Evolutionary conservation across 2,888 invertebrate genomes (phyloP), one percentile per base, ranked within the genome.

Genomic region (Dolomedes plantarius): DNA sequence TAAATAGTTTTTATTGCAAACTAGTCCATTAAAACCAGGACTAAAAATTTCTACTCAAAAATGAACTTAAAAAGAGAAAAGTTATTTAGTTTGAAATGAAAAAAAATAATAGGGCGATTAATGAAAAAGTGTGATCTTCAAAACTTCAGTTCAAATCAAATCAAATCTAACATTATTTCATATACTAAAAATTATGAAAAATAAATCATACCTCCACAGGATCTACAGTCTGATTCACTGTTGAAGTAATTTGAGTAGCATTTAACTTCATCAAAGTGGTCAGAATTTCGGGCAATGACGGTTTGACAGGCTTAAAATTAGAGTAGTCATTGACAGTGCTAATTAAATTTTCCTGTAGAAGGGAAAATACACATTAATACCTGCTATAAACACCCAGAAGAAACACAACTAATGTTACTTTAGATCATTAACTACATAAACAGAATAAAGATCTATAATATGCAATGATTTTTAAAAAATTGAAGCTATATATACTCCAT

Each of bases 311-410:
- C 65, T 89, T 87, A 72, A 79, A 62, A 56, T 29, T 83, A 16
- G 89, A 89, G 56, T 85, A 89, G 75, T 89, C 89, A 29, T 83
- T 75, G 9, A 89, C 32, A 9, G 89, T 62, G 19, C 88, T 87
- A 27, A 89, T 88, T 68, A 87, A 82, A 75, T 89, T 89, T 28
- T 89, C 89, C 89, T 89, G 29, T 11, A 83, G 75, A 67, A 65
- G 11, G 19, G 32, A 65, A 65, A 72, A n/a, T n/a, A n/a, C n/a
- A n/a, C n/a, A n/a, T n/a, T n/a, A 9, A 39, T 7, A 62, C 16
- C 3, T 50, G 19, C 19, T 19, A 19, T 19, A 50, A 19, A 50
- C n/a, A 50, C 50, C 6, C 50, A 6, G 19, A 19, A 3, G 19
- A 50, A 19, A 1, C 13, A 27, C 64, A 13, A 64, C 50, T n/a